Conservation (phyloP, 2,113 vertebrate genomes). For the Peromyscus californicus region DNA sequence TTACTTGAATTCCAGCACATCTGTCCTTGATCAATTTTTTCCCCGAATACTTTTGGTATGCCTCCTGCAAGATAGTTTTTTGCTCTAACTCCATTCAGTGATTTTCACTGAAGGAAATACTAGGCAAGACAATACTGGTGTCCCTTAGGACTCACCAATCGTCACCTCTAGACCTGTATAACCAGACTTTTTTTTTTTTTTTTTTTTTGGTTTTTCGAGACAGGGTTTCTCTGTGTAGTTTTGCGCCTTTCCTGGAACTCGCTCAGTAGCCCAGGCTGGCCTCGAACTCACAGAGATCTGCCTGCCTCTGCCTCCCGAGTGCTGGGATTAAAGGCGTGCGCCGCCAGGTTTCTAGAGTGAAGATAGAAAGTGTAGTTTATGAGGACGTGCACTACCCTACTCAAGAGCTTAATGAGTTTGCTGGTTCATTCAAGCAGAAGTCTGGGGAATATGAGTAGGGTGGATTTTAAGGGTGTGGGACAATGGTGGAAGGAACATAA, state of each 20-base stretch:
- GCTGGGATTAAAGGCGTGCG: too few species aligned
- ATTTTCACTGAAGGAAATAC: neutral
- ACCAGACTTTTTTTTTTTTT: too few species aligned
- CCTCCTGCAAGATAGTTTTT: neutral
- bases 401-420: neutral
- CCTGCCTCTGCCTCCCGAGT: too few species aligned
- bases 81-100: neutral
- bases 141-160: neutral
- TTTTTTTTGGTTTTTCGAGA: too few species aligned
- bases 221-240: too few species aligned
- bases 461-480: neutral
- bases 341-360: neutral
- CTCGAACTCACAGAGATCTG: too few species aligned
- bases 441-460: neutral
- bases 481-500: neutral
- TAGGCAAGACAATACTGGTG: neutral
- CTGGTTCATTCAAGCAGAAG: neutral
- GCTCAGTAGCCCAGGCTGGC: too few species aligned
- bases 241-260: too few species aligned
- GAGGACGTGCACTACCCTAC: neutral
- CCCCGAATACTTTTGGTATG: neutral
- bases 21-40: neutral
- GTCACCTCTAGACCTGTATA: neutral
- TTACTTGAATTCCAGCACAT: neutral
- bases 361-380: neutral